Conservation (phyloP, 2,797 vertebrate species). For the Pempheris klunzingeri region DNA sequence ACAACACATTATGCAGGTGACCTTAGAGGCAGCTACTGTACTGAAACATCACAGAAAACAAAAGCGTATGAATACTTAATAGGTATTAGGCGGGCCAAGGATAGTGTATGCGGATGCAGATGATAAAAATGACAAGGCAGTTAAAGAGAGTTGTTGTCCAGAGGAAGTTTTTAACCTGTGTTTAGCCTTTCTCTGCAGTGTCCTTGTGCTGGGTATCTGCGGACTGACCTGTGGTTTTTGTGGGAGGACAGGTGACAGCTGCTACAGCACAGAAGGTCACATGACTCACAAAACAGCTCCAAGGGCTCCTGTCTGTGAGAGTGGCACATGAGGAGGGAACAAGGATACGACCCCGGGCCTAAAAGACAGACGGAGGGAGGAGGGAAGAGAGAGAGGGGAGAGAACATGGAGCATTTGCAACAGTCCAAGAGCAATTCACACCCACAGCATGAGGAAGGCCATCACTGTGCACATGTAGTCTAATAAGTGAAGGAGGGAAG, state of each 20-base stretch:
- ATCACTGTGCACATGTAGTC: neutral
- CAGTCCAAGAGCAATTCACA: conserved; percentile 47
- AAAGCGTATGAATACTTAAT: conserved; percentile 79
- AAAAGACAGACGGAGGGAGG: conserved; percentile 51
- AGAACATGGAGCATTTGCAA: conserved; percentile 33
- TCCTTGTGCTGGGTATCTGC: conserved; percentile 76
- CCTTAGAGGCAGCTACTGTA: conserved; percentile 72
- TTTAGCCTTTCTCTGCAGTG: conserved; percentile 68
- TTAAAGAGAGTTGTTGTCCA: conserved; percentile 55
- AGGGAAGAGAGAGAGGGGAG: conserved; percentile 10
- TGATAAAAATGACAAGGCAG: conserved; percentile 78
- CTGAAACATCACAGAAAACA: conserved; percentile 73
- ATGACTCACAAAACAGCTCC: conserved; percentile 89
- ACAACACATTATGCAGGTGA: conserved; percentile 74
- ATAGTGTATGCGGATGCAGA: conserved; percentile 76
- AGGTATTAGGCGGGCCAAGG: conserved; percentile 70
- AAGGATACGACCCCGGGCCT: conserved; percentile 83
- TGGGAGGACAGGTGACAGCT: conserved; percentile 90
- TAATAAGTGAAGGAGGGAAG: neutral
- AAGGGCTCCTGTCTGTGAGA: conserved; percentile 88
- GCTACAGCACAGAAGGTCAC: conserved; percentile 89
- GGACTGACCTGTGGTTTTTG: conserved; percentile 88
- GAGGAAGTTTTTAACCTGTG: conserved; percentile 73
- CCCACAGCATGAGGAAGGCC: conserved; percentile 19
- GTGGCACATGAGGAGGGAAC: conserved; percentile 84